Base-by-base conservation (phyloP, 2,888 invertebrate genomes). In the Agrotis puta region DNA sequence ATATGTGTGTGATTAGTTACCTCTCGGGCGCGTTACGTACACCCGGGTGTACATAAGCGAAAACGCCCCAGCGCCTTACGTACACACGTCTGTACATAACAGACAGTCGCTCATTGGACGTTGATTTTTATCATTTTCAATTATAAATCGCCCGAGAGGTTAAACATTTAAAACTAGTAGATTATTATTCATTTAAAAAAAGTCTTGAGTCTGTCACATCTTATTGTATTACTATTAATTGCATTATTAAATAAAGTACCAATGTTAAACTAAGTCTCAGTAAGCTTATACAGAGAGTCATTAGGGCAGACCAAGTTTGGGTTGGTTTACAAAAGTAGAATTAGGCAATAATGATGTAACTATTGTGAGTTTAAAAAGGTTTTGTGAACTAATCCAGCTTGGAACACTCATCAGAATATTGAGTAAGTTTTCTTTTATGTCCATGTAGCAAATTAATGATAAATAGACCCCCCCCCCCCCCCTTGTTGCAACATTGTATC, bases 371-470 rank as follows among this genome's bases (percentile, higher is more conserved):
- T 57, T 45, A 18, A 43, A 68, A 69, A 51, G 50, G 16, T 47
- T 45, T 43, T 27, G 62, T 57, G 47, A 57, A 53, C n/a, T 47
- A 74, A 77, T 62, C 51, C 59, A 43, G 56, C 9, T 13, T 57
- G 61, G 43, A 78, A 71, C 57, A 57, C 45, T 20, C 77, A 33
- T 59, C 74, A 43, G 51, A 70, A 13, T 54, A 24, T 57, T 76
- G 51, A 74, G 74, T 77, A 70, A 74, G 77, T 74, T 24, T 77
- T 56, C 24, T 61, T 45, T 63, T 2, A 48, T 63, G n/a, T 76
- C 47, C 45, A 48, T 48, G 53, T 48, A 20, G 43, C n/a, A 61
- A 71, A 27, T 43, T 39, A 14, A 56, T 62, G 14, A 39, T 47
- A 9, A n/a, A 58, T 57, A 56, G 43, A 57, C 24, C 11, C 7